Evolutionary conservation across 2,888 invertebrate species (phyloP).

Genomic region (Agriopis aurantiaria): DNA sequence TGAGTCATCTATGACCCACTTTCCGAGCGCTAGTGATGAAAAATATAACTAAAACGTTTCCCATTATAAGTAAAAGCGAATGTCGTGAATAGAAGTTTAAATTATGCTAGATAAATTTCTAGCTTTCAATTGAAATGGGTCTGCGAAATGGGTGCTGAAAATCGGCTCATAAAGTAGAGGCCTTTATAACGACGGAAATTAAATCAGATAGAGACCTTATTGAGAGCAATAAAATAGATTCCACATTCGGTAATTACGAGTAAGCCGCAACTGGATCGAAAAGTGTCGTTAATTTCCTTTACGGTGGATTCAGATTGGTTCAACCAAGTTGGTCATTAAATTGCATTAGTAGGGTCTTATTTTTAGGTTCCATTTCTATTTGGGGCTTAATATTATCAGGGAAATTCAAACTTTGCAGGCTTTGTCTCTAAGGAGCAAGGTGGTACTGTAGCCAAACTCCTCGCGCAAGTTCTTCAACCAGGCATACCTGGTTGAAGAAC

Average conservation of each 20-base stretch:
- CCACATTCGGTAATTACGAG: constrained; percentile 53
- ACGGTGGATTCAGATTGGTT: constrained; percentile 9
- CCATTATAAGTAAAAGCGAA: too few species aligned
- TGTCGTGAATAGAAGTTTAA: too few species aligned
- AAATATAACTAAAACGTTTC: too few species aligned
- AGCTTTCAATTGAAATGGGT: constrained; percentile 17
- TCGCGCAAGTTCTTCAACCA: too few species aligned
- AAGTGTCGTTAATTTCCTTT: constrained; percentile 30
- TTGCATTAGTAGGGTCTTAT: neutral
- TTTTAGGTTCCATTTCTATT: neutral
- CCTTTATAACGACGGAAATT: constrained; percentile 25
- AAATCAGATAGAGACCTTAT: constrained; percentile 42
- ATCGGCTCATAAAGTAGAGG: constrained; percentile 25
- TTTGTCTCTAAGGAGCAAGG: too few species aligned
- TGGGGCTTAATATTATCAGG: neutral
- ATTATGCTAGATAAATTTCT: neutral
- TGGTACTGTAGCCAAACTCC: too few species aligned
- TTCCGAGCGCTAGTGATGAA: too few species aligned
- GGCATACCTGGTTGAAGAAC: too few species aligned
- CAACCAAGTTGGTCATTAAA: neutral
- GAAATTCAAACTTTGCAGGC: too few species aligned
- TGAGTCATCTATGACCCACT: too few species aligned
- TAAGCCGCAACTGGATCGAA: constrained; percentile 40
- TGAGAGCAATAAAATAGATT: constrained; percentile 45
- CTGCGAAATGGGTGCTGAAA: constrained; percentile 21